Conservation (phyloP, 2,113 vertebrate species). For the Siniperca knerii region DNA sequence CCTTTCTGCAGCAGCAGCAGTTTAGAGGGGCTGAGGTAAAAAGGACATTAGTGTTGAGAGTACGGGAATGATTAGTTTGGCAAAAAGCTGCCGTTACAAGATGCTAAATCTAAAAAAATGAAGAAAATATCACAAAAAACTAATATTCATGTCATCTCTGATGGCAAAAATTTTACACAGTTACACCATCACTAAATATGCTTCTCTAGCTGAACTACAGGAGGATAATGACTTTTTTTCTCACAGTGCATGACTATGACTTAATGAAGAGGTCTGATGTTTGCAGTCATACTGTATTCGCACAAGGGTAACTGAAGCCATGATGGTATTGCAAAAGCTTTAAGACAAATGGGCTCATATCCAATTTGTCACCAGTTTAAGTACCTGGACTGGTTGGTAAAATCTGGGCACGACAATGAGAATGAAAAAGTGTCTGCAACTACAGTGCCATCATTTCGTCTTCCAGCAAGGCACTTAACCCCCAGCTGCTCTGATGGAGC, state of each 20-base stretch:
- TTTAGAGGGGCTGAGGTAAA: conserved; percentile 36
- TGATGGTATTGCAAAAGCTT: conserved; percentile 8
- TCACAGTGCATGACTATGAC: conserved; percentile 20
- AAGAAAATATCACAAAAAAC: not conserved
- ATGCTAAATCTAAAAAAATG: not conserved
- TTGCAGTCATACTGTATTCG: conserved; percentile 18
- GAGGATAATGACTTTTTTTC: conserved; percentile 14
- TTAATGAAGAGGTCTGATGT: conserved; percentile 45
- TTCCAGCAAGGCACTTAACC: conserved; percentile 62
- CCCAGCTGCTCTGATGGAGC: conserved; percentile 54
- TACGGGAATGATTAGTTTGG: not conserved
- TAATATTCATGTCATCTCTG: not conserved
- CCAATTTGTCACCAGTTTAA: conserved; percentile 47
- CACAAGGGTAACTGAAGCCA: conserved; percentile 25
- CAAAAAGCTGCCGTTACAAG: not conserved
- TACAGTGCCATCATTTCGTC: conserved; percentile 42
- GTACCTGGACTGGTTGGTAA: conserved; percentile 28
- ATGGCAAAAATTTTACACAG: not conserved
- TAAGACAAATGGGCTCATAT: conserved; percentile 35
- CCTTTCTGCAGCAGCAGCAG: conserved; percentile 40
- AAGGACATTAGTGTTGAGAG: conserved; percentile 31
- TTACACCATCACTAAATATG: conserved; percentile 5
- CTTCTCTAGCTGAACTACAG: conserved; percentile 14
- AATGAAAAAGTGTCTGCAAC: conserved; percentile 40
- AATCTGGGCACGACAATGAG: conserved; percentile 19